Percentiles rank a stretch among this genome's conserved stretches.
Evolutionary conservation across 2,888 invertebrate species (phyloP).

Genomic region (Andricus quercusramuli): DNA sequence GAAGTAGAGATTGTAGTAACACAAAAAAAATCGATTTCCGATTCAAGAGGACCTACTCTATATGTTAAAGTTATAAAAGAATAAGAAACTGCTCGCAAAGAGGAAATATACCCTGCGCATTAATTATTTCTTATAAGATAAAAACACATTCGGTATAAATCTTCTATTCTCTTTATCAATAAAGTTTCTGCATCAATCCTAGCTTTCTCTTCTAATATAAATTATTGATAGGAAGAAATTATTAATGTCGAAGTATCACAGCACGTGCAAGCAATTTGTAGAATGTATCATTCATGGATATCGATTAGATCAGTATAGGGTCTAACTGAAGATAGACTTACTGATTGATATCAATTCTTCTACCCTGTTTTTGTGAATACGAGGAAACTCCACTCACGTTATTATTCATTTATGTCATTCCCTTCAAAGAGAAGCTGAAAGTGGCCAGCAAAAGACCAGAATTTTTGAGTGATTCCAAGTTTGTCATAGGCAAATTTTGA

Average conservation of each 20-base stretch:
- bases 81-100: background rate
- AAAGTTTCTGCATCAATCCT: background rate
- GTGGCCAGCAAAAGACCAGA: too few species aligned
- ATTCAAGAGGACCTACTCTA: too few species aligned
- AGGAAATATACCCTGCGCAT: background rate
- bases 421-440: background rate
- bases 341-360: background rate
- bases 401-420: background rate
- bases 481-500: too few species aligned
- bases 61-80: too few species aligned
- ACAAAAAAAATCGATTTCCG: too few species aligned
- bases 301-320: background rate
- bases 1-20: too few species aligned
- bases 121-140: background rate
- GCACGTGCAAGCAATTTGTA: background rate
- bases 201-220: background rate
- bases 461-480: too few species aligned
- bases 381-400: background rate
- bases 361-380: background rate
- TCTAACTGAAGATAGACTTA: background rate
- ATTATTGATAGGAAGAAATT: background rate
- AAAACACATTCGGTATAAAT: background rate
- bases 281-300: slow-evolving; percentile 4
- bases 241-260: background rate
- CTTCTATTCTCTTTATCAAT: background rate